Evolutionary conservation across 2,888 invertebrate genomes (phyloP), one percentile per base, ranked within the genome.

Genomic region (Tiphia femorata): DNA sequence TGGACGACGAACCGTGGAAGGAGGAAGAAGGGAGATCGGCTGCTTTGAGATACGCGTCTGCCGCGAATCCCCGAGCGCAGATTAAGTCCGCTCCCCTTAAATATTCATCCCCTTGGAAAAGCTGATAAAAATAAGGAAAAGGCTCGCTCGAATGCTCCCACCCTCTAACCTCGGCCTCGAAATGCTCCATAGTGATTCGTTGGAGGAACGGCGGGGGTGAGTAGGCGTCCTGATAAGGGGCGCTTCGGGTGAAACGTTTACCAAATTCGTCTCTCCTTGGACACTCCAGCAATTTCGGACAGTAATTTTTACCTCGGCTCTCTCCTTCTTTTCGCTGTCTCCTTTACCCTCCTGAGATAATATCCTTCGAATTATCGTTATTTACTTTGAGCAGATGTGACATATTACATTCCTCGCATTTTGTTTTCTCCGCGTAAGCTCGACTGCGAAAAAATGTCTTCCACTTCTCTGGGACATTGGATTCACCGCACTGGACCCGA

Each of bases 61-160:
- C 70, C 69, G 72, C 73, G 79, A 80, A 79, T 86, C 86, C 86
- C 86, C 79, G 81, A 86, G 84, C 86, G 85, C 86, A 86, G 87
- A 87, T 87, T 87, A 87, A 86, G 86, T 84, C 83, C 80, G 84
- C 84, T 84, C 81, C 82, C 84, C 85, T 86, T 86, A 86, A 87
- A 86, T 87, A 87, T 87, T 87, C 86, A 86, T 87, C 85, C 82
- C 83, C 77, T 77, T 62, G 79, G 79, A 84, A 80, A 84, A 84
- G 84, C 84, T 84, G 86, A 86, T 86, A 86, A 86, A 86, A 86
- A 86, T 86, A 86, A 86, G 75, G 68, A 70, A 77, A 73, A 70
- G 64, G 61, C 66, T 61, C 64, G 62, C 52, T 46, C 63, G 61
- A 56, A 60, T 58, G 53, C 60, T 65, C 62, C 44, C 16, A 17